Conservation (phyloP, 2,113 vertebrate species). For the Thamnophis sirtalis region DNA sequence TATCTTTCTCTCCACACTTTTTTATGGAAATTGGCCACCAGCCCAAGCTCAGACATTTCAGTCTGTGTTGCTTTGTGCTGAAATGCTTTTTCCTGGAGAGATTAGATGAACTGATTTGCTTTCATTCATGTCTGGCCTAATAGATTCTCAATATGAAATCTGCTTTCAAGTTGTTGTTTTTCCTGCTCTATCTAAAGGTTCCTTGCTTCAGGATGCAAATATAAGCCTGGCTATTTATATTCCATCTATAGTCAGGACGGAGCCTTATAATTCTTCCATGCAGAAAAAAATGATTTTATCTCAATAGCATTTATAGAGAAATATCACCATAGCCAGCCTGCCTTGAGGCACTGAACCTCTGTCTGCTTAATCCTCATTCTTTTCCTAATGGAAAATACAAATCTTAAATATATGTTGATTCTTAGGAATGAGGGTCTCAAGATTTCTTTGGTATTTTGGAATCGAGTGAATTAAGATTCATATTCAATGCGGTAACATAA, state of each 20-base stretch:
- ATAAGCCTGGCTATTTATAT: slow-evolving; percentile 29
- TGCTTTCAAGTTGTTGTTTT: slow-evolving; percentile 50
- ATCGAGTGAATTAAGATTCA: not conserved
- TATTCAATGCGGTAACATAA: not conserved
- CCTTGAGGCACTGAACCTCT: not conserved
- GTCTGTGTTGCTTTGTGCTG: slow-evolving; percentile 33
- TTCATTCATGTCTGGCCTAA: slow-evolving; percentile 48
- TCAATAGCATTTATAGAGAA: slow-evolving; percentile 26
- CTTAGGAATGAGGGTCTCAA: not conserved
- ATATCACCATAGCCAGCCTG: slow-evolving; percentile 21
- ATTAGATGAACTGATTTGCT: slow-evolving; percentile 61
- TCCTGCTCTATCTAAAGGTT: slow-evolving; percentile 33
- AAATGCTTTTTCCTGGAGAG: slow-evolving; percentile 55
- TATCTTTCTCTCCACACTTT: slow-evolving; percentile 41
- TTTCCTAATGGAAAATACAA: not conserved
- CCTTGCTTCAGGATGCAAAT: slow-evolving; percentile 12
- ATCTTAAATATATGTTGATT: not conserved
- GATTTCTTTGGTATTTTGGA: not conserved
- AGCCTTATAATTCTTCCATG: slow-evolving; percentile 30
- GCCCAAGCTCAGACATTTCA: slow-evolving; percentile 34
- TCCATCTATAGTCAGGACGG: slow-evolving; percentile 34
- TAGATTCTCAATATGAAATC: slow-evolving; percentile 41
- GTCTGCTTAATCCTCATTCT: not conserved
- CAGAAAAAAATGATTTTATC: not conserved
- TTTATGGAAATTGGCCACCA: slow-evolving; percentile 29